Base-by-base conservation (phyloP, 2,113 vertebrate species). In the Ptilorrhoa leucosticta region DNA sequence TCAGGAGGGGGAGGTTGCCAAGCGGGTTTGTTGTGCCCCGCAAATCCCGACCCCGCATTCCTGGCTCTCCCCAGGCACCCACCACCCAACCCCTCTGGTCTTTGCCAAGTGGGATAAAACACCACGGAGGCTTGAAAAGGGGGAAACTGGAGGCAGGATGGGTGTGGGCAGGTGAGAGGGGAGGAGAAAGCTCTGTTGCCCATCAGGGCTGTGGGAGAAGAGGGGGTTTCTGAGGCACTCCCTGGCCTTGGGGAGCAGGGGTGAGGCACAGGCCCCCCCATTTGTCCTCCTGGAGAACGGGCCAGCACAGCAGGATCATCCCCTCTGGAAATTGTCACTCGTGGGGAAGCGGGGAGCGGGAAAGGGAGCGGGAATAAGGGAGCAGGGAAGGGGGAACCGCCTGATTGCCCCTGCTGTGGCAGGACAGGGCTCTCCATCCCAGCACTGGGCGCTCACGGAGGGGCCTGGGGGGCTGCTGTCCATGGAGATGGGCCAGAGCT, bases 1-100 rank as follows among this genome's bases (percentile, higher is more conserved):
- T 72, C 91, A 37, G 95, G 92, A 77, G 83, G 77, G 63, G 37
- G 35, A 57, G 88, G 28, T 15, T 63, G 96, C 97, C 97, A 97
- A 91, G 92, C 0, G 0, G 87, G 72, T 83, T 89, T 81, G 87
- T 16, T 10, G 30, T 95, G 91, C 94, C 97, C 90, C 92, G 84
- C 51, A 60, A 77, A 81, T 35, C 78, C 51, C 2, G 5, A 76
- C 26, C 51, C 21, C 5, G 7, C 26, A 26, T 85, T 42, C 61
- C n/a, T 40, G 83, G 9, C 45, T 78, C 60, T 10, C 26, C n/a
- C 42, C 53, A 13, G 26, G 63, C 51, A 23, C 79, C 48, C 27
- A 1, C 35, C 8, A 51, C 60, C 10, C 50, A 44, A 42, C 7
- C 40, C 21, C 9, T 6, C 40, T 53, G 16, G 42, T 72, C 66